Evolutionary conservation across 2,113 vertebrate genomes (phyloP), one percentile per base, ranked within the genome.

Genomic region (Thamnophis sirtalis): DNA sequence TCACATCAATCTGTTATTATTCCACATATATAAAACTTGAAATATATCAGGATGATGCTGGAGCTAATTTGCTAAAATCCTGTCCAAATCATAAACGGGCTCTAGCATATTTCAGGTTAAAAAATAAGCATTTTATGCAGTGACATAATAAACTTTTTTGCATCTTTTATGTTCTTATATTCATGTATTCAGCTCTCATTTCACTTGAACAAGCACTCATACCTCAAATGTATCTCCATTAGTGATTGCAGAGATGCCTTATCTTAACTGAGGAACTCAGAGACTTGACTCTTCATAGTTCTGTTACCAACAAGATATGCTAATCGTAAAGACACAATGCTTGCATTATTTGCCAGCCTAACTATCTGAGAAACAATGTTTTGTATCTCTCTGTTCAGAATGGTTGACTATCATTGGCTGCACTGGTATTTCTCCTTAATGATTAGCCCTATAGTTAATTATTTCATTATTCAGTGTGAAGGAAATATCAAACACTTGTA

Each of bases 401-500:
- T 55, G 5, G 13, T 38, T 28, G 19, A 87, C 17, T 53, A 11
- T 58, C 55, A 51, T 24, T 22, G n/a, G 51, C 68, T 84, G 9
- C 17, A 19, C n/a, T 19, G 68, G 19, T 38, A 7, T 49, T 22
- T 60, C 24, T 33, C 48, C n/a, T 84, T 43, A 24, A 8, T 49
- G 49, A 28, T 9, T 24, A 60, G 38, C 11, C 24, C 24, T 48
- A 7, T 22, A n/a, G 22, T 43, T 60, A 56, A 50, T 90, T 88
- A 33, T 48, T 28, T 22, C 63, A 19, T 88, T 85, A 84, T 51
- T 88, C 15, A 60, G 53, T 22, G 53, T 58, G 58, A 92, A 88
- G 43, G 86, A 93, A 93, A 87, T 26, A 88, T 73, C 91, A 84
- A 88, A 51, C 87, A 50, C n/a, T 53, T 43, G 33, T 84, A 91